A percentile compares a stretch with the other conserved stretches of the same genome.
Conservation (phyloP, 2,797 vertebrate species). For the Paratrypauchen microcephalus region DNA sequence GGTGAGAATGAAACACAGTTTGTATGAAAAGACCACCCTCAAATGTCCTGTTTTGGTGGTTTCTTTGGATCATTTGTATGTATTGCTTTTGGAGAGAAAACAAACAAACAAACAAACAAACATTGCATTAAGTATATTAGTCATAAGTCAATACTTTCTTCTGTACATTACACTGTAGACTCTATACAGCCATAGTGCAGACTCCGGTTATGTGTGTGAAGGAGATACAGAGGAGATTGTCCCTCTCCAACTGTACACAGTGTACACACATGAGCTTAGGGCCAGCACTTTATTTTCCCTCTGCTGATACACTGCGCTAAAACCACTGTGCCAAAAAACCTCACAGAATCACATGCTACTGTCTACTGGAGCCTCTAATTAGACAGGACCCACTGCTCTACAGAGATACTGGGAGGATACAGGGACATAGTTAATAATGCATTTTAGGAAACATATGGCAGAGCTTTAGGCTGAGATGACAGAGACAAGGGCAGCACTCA, state of each 20-base stretch:
- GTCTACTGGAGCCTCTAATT: slow-evolving; percentile 74
- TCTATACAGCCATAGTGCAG: background rate
- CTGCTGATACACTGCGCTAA: slow-evolving; percentile 64
- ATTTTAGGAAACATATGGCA: slow-evolving; percentile 46
- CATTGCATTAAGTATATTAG: background rate
- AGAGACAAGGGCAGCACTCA: slow-evolving; percentile 15
- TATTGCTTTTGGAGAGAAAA: background rate
- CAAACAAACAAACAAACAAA: too few relatives aligned
- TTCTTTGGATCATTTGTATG: background rate
- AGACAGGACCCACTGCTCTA: slow-evolving; percentile 67
- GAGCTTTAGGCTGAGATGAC: slow-evolving; percentile 29
- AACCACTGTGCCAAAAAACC: slow-evolving; percentile 62
- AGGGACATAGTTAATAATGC: slow-evolving; percentile 55
- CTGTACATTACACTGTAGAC: background rate
- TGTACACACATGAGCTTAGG: slow-evolving; percentile 29
- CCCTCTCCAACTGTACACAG: slow-evolving; percentile 6
- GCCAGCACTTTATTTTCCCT: slow-evolving; percentile 41
- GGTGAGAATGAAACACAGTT: background rate
- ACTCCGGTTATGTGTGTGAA: slow-evolving; percentile 24
- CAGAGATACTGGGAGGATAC: slow-evolving; percentile 40
- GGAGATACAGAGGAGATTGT: slow-evolving; percentile 17
- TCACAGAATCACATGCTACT: slow-evolving; percentile 69
- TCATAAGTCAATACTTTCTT: background rate
- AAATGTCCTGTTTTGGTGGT: background rate
- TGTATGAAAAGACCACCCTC: background rate